A percentile compares a stretch with the other conserved stretches of the same genome.
Conservation (phyloP, 2,797 vertebrate genomes). For the Graptemys geographica region DNA sequence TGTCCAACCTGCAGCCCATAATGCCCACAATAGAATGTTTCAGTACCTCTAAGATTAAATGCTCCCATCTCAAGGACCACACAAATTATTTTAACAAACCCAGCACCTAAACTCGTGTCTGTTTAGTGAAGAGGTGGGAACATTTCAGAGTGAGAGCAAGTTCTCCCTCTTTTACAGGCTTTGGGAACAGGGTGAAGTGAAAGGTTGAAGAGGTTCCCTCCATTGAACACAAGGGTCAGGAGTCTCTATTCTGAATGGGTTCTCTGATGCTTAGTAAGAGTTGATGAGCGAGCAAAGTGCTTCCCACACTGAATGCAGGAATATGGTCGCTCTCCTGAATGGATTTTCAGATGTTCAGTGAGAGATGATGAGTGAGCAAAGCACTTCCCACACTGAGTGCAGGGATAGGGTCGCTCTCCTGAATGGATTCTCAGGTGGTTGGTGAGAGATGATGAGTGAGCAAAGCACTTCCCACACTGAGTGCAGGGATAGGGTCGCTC, state of each 20-base stretch:
- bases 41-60: not conserved
- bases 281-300: not conserved
- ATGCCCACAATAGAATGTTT: not conserved
- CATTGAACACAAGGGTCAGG: conserved; percentile 34
- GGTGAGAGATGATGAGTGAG: conserved; percentile 63
- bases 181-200: not conserved
- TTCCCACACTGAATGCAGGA: not conserved
- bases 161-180: not conserved
- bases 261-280: conserved; percentile 72
- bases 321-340: not conserved
- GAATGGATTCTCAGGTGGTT: conserved; percentile 71
- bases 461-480: conserved; percentile 62
- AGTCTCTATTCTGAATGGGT: conserved; percentile 86
- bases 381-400: conserved; percentile 48
- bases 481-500: too few relatives aligned
- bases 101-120: not conserved
- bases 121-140: not conserved
- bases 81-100: not conserved
- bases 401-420: conserved; percentile 63
- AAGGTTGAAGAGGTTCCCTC: conserved; percentile 54
- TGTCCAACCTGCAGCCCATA: not conserved
- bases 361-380: conserved; percentile 59
- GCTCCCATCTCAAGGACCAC: too few relatives aligned
- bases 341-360: conserved; percentile 18
- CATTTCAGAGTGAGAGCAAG: not conserved